These are phyloP conservation scores for Mercenaria mercenaria DNA, from an alignment of 1,140 invertebrate species.

Conservation along the genomic window DNA sequence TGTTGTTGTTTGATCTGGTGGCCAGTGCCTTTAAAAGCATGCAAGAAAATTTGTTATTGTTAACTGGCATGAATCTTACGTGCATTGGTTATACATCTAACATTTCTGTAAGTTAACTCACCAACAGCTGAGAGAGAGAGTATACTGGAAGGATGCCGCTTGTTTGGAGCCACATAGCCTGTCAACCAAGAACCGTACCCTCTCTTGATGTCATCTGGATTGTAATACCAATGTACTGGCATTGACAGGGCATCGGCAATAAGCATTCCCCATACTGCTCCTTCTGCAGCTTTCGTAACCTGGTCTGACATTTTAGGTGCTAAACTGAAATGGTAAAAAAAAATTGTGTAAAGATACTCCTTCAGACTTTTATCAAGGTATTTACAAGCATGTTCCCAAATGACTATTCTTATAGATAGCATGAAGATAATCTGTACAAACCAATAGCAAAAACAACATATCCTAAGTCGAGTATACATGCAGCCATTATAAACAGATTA, in stretches of 20 bases:
- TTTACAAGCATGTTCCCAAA: too few species aligned
- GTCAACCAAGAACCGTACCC: conserved; percentile 80
- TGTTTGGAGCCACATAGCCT: conserved; percentile 78
- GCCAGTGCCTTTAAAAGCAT: too few species aligned
- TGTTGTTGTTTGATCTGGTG: too few species aligned
- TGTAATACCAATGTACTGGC: conserved; percentile 84
- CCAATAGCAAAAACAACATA: neutral
- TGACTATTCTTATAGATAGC: too few species aligned
- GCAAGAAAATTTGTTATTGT: too few species aligned
- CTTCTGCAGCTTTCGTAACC: conserved; percentile 74
- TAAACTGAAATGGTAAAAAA: neutral
- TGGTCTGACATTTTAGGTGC: conserved; percentile 66
- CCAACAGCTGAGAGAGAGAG: conserved; percentile 78
- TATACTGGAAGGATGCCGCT: conserved; percentile 81
- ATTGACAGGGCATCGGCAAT: conserved; percentile 82
- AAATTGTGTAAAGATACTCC: neutral
- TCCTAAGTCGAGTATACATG: neutral
- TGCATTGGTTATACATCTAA: too few species aligned
- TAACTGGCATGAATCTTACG: too few species aligned
- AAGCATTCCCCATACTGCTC: conserved; percentile 80
- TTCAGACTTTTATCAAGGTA: too few species aligned
- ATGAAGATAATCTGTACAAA: neutral
- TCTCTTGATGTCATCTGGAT: conserved; percentile 77
- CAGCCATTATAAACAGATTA: neutral
- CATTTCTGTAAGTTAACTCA: conserved; percentile 66